These are phyloP conservation scores for Panagrolaimus sp. DNA, from an alignment of 1,140 invertebrate species.

Conservation along the genomic window DNA sequence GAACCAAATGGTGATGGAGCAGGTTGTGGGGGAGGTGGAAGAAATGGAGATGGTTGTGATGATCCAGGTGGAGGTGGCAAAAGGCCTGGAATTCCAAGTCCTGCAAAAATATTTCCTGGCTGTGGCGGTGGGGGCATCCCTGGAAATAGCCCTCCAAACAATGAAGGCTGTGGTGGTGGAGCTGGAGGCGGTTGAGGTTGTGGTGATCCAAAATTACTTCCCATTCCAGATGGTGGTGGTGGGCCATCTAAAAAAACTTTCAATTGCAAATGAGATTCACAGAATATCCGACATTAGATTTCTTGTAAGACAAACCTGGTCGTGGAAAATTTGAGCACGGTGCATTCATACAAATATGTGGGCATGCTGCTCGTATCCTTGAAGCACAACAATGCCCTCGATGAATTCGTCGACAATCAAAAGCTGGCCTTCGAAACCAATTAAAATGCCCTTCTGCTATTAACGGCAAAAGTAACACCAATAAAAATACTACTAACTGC, in stretches of 20 bases:
- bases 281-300: too few relatives aligned
- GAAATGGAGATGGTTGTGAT: too few relatives aligned
- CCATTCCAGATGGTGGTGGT: neutral
- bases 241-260: too few relatives aligned
- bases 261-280: neutral
- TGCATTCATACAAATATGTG: neutral
- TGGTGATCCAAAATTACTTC: neutral
- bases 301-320: too few relatives aligned
- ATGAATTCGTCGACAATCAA: conserved; percentile 14
- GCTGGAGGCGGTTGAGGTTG: neutral
- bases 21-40: neutral
- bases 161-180: neutral
- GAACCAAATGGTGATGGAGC: too few relatives aligned
- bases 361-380: neutral
- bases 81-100: neutral
- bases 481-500: too few relatives aligned
- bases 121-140: neutral
- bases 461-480: too few relatives aligned
- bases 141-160: neutral
- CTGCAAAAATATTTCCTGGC: neutral
- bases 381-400: neutral
- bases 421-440: neutral
- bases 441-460: neutral
- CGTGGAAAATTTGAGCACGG: neutral
- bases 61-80: neutral